Evolutionary conservation across 2,888 invertebrate species (phyloP).

Genomic region (Polylopha cassiicola): DNA sequence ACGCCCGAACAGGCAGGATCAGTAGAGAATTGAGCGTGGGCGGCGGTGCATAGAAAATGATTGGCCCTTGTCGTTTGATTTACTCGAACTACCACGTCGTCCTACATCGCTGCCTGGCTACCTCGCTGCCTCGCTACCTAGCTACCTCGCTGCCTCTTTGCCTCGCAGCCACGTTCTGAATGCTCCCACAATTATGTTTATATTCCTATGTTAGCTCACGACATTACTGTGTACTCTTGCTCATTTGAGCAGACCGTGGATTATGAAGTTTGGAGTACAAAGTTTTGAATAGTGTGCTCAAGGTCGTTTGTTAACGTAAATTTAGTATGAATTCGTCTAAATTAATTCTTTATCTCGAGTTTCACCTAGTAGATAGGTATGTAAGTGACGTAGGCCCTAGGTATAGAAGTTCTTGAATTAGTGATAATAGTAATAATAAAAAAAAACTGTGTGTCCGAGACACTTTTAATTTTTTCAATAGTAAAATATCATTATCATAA

Average conservation of each 20-base stretch:
- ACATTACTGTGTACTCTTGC: conserved; percentile 2
- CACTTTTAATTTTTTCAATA: no score
- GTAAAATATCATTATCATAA: no score
- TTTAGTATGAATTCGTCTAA: no score
- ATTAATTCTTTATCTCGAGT: no score
- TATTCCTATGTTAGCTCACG: conserved; percentile 15
- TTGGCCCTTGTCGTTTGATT: conserved; percentile 65
- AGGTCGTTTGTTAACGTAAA: no score
- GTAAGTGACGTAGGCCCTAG: no score
- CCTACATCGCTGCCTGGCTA: conserved; percentile 40
- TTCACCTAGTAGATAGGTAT: no score
- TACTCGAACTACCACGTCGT: conserved; percentile 49
- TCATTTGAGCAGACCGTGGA: conserved; percentile 1
- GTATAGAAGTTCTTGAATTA: no score
- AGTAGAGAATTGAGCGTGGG: conserved; percentile 32
- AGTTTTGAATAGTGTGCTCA: no score
- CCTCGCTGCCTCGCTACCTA: conserved; percentile 26
- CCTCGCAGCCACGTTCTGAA: background rate
- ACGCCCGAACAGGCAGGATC: conserved; percentile 25
- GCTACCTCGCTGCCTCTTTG: conserved; percentile 11
- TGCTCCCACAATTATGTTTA: conserved; percentile 7
- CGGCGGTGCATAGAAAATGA: conserved; percentile 45
- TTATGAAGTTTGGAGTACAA: background rate
- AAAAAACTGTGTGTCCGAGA: no score
- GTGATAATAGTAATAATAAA: no score